Evolutionary conservation across 2,113 vertebrate genomes (phyloP).

Genomic region (Alligator sinensis): DNA sequence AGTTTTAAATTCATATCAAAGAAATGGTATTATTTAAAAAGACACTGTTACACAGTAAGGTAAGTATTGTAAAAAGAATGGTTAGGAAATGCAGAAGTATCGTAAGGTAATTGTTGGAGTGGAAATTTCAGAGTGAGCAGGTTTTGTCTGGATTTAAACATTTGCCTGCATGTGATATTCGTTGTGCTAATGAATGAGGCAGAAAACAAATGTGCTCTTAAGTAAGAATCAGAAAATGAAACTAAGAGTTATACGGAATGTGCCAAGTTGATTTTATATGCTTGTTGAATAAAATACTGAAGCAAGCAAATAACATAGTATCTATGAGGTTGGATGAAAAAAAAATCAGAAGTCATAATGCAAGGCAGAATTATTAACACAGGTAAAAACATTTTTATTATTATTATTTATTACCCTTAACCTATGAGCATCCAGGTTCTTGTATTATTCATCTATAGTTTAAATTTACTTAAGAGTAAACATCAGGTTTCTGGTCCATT

Average conservation of each 20-base stretch:
- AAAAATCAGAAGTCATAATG: not conserved
- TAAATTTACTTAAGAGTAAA: not conserved
- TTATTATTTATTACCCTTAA: constrained; percentile 1
- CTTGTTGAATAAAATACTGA: not conserved
- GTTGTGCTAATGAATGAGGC: constrained; percentile 58
- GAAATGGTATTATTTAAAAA: constrained; percentile 68
- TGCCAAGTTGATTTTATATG: not conserved
- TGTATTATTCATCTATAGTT: not conserved
- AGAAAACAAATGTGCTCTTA: constrained; percentile 54
- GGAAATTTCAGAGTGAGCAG: constrained; percentile 63
- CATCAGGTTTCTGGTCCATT: not conserved
- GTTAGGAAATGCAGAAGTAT: constrained; percentile 66
- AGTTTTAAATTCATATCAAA: constrained; percentile 68
- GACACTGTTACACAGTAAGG: constrained; percentile 58
- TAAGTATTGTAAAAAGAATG: constrained; percentile 65
- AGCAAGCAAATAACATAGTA: not conserved
- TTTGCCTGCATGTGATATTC: constrained; percentile 30
- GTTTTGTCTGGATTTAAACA: constrained; percentile 56
- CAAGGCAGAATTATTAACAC: not conserved
- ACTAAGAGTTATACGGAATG: not conserved
- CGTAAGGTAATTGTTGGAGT: constrained; percentile 62
- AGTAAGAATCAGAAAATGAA: constrained; percentile 51
- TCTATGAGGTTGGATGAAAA: not conserved
- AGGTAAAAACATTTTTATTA: constrained; percentile 15
- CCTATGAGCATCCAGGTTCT: not conserved